phyloP scores from a whole-genome alignment of 2,797 vertebrate species.

The Crocidura indochinensis region DNA sequence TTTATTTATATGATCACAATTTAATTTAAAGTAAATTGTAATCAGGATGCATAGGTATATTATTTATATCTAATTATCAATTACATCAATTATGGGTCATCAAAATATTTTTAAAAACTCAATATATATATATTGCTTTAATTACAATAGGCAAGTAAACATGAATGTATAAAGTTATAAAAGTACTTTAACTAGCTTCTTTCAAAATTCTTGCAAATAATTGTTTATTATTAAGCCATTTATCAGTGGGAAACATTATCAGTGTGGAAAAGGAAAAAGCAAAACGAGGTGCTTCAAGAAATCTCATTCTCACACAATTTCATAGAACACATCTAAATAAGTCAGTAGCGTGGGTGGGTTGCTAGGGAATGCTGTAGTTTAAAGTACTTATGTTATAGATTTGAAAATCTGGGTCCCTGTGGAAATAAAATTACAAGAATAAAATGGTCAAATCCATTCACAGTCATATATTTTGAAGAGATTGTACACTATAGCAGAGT shows the following conservation, averaged over 20 bases:
- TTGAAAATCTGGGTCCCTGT: constrained; percentile 64
- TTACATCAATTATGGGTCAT: constrained; percentile 22
- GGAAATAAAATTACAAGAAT: constrained; percentile 64
- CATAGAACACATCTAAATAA: constrained; percentile 77
- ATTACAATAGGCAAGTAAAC: background rate
- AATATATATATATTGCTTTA: background rate
- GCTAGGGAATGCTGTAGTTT: constrained; percentile 72
- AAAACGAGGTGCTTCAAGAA: background rate
- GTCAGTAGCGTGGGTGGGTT: constrained; percentile 46
- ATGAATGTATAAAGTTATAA: background rate
- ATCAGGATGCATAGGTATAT: constrained; percentile 5
- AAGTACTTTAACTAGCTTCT: background rate
- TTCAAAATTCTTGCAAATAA: constrained; percentile 14
- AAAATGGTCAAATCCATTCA: constrained; percentile 32
- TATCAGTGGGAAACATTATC: constrained; percentile 49
- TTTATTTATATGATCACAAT: constrained; percentile 21
- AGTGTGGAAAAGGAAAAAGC: constrained; percentile 23
- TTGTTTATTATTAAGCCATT: constrained; percentile 52
- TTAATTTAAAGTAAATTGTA: constrained; percentile 50
- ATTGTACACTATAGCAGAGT: background rate
- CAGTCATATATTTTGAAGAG: constrained; percentile 31
- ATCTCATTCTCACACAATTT: constrained; percentile 36
- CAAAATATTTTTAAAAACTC: constrained; percentile 43
- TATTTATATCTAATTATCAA: constrained; percentile 62
- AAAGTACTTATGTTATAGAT: constrained; percentile 45